A percentile compares a stretch with the other conserved stretches of the same genome.
Conservation (phyloP, 2,888 invertebrate genomes). For the Archaeoteleia sp. region DNA sequence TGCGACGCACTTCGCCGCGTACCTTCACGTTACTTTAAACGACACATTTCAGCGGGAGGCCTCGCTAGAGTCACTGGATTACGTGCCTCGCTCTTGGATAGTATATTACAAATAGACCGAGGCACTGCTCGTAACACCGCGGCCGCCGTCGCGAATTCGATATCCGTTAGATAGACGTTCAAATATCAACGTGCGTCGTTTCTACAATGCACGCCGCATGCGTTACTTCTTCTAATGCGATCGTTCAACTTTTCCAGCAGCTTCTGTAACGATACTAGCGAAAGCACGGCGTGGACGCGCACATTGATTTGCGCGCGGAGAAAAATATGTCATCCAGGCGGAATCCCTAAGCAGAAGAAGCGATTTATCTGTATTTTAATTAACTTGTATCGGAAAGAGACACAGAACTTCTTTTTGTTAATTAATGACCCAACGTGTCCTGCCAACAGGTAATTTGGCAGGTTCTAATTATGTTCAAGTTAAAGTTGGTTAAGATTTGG, state of each 20-base stretch:
- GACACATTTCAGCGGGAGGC: slow-evolving; percentile 67
- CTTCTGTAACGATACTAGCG: slow-evolving; percentile 32
- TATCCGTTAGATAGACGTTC: slow-evolving; percentile 58
- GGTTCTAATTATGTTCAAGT: too few species aligned
- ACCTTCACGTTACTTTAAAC: slow-evolving; percentile 72
- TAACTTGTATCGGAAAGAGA: slow-evolving; percentile 44
- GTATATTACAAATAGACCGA: slow-evolving; percentile 56
- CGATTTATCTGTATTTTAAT: slow-evolving; percentile 43
- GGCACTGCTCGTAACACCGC: slow-evolving; percentile 54
- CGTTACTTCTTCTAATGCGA: slow-evolving; percentile 43
- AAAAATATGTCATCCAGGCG: slow-evolving; percentile 11
- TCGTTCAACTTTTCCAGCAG: slow-evolving; percentile 27
- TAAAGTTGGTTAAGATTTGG: too few species aligned
- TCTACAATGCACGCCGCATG: slow-evolving; percentile 31
- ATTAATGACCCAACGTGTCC: too few species aligned
- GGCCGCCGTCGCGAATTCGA: slow-evolving; percentile 63
- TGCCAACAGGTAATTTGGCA: too few species aligned
- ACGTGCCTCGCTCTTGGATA: slow-evolving; percentile 56
- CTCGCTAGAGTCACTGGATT: slow-evolving; percentile 58
- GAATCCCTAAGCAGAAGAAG: slow-evolving; percentile 45
- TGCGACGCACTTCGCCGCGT: slow-evolving; percentile 69
- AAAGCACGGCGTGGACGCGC: slow-evolving; percentile 33
- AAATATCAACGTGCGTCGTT: slow-evolving; percentile 51
- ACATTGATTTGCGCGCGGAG: slow-evolving; percentile 39
- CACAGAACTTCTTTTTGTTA: too few species aligned